These are phyloP conservation scores for Triplophysa yarkandensis DNA, from an alignment of 2,797 vertebrate genomes.

Conservation along the genomic window DNA sequence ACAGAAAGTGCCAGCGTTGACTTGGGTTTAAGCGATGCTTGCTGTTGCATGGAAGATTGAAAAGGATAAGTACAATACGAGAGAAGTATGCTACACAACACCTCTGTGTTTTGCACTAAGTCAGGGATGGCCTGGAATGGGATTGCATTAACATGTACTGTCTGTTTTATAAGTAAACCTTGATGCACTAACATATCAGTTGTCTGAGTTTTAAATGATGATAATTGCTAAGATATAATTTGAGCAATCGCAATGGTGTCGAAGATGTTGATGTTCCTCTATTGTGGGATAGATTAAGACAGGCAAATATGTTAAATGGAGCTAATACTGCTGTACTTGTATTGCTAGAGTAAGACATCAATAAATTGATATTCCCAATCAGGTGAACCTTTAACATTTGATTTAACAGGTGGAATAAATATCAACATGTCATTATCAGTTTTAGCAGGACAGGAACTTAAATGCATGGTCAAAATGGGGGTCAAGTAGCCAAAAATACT, in stretches of 20 bases:
- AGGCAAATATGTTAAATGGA: not conserved
- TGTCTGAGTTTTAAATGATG: constrained; percentile 62
- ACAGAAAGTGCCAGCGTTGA: constrained; percentile 11
- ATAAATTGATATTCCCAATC: no score
- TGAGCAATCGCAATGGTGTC: not conserved
- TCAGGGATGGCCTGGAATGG: not conserved
- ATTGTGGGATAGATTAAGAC: not conserved
- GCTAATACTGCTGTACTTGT: no score
- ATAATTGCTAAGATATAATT: constrained; percentile 61
- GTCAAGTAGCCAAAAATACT: no score
- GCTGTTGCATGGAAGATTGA: constrained; percentile 22
- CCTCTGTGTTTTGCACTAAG: not conserved
- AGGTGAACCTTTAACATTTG: no score
- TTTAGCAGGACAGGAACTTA: no score
- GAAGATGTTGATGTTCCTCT: not conserved
- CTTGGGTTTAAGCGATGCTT: constrained; percentile 15
- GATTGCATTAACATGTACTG: constrained; percentile 1
- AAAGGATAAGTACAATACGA: constrained; percentile 24
- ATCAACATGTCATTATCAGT: no score
- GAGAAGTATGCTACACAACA: constrained; percentile 13
- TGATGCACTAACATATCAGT: constrained; percentile 56
- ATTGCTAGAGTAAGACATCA: no score
- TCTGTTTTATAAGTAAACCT: constrained; percentile 36
- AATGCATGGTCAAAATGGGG: no score
- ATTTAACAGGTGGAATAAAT: no score